phyloP scores from a whole-genome alignment of 1,140 invertebrate species.

The Globodera ellingtonae region DNA sequence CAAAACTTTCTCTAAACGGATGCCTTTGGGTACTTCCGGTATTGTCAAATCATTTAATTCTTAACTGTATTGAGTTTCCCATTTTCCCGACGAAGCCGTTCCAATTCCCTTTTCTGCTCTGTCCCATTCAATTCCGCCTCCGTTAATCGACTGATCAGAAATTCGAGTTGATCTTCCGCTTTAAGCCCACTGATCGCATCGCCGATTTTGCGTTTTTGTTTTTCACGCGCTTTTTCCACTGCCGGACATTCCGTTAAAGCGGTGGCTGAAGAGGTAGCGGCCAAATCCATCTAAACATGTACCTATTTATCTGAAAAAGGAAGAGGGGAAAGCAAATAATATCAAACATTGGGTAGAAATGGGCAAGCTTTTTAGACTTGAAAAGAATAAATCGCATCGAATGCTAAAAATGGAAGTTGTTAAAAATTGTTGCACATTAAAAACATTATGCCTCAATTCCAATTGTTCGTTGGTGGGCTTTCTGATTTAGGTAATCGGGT shows the following conservation, averaged over 20 bases:
- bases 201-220: conserved; percentile 22
- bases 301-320: conserved; percentile 4
- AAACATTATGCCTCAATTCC: too few relatives aligned
- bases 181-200: conserved; percentile 33
- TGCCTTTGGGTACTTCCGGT: background rate
- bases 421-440: too few relatives aligned
- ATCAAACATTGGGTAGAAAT: too few relatives aligned
- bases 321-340: background rate
- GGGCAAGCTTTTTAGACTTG: too few relatives aligned
- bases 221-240: conserved; percentile 25
- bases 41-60: background rate
- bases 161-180: conserved; percentile 36
- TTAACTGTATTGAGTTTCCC: conserved; percentile 17
- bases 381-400: too few relatives aligned
- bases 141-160: conserved; percentile 39
- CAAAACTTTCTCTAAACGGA: conserved; percentile 35
- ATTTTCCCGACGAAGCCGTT: conserved; percentile 25
- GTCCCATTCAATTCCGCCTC: conserved; percentile 28
- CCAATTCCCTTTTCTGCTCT: conserved; percentile 35
- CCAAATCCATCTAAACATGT: conserved; percentile 18
- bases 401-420: too few relatives aligned
- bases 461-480: too few relatives aligned
- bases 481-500: too few relatives aligned
- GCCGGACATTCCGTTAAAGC: conserved; percentile 8
- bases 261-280: conserved; percentile 24